A percentile compares a stretch with the other conserved stretches of the same genome.
Evolutionary conservation across 1,140 invertebrate genomes (phyloP).

Genomic region (Trypoxylus dichotomus): DNA sequence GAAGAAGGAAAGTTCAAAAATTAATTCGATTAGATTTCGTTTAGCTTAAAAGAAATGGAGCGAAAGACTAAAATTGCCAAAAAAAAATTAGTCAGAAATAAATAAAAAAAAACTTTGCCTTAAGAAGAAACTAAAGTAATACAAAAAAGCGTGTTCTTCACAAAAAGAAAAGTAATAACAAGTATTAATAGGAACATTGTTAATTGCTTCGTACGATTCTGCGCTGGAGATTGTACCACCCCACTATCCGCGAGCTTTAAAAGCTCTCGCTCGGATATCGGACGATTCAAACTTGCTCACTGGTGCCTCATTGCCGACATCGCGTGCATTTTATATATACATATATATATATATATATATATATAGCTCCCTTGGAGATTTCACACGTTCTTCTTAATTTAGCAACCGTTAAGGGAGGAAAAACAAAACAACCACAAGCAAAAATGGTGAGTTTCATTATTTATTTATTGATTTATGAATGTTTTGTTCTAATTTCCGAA

Average conservation of each 20-base stretch:
- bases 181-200: neutral
- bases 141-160: too few relatives aligned
- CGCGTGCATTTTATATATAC: neutral
- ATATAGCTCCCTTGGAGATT: neutral
- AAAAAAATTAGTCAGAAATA: too few relatives aligned
- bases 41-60: too few relatives aligned
- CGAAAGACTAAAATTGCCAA: too few relatives aligned
- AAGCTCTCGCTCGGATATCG: neutral
- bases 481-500: too few relatives aligned
- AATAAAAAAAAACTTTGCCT: too few relatives aligned
- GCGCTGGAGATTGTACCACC: neutral
- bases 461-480: too few relatives aligned
- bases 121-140: too few relatives aligned
- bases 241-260: neutral
- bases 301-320: neutral
- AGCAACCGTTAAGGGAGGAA: neutral
- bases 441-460: neutral
- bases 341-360: neutral
- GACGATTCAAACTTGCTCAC: neutral
- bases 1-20: too few relatives aligned
- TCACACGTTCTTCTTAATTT: neutral
- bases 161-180: neutral
- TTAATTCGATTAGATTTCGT: too few relatives aligned
- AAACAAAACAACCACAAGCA: neutral
- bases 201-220: neutral